Conservation (phyloP, 2,797 vertebrate genomes). For the Erpetoichthys calabaricus region DNA sequence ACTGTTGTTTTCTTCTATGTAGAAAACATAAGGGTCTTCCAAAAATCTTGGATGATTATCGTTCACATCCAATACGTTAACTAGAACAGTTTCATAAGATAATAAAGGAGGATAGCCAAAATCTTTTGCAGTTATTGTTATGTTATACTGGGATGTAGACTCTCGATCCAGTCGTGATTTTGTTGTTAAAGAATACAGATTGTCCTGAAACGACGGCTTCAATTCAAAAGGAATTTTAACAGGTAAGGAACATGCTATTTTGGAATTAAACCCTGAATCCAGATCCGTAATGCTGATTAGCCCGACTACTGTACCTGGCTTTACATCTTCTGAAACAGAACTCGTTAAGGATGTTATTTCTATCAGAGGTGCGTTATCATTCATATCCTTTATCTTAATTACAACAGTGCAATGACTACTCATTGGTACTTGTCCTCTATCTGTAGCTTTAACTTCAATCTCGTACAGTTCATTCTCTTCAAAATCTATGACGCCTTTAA, state of each 20-base stretch:
- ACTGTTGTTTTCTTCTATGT: no score
- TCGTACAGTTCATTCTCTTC: conserved; percentile 26
- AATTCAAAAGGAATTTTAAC: conserved; percentile 10
- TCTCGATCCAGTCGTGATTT: neutral
- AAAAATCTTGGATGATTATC: conserved; percentile 13
- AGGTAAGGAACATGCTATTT: conserved; percentile 20
- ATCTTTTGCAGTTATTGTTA: conserved; percentile 23
- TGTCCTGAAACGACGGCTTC: conserved; percentile 28
- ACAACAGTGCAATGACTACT: conserved; percentile 24
- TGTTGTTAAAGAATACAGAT: neutral
- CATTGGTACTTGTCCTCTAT: conserved; percentile 33
- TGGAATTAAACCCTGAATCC: conserved; percentile 30
- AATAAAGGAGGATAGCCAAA: neutral
- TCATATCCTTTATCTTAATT: conserved; percentile 37
- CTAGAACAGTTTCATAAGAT: conserved; percentile 9
- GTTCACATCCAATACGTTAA: conserved; percentile 11
- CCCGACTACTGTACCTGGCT: conserved; percentile 32
- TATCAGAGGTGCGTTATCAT: conserved; percentile 36
- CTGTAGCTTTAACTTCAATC: conserved; percentile 33
- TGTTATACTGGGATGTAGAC: conserved; percentile 15
- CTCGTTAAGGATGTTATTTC: neutral
- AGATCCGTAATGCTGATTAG: conserved; percentile 32
- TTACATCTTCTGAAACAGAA: neutral
- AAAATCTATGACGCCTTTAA: conserved; percentile 36
- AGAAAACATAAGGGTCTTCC: conserved; percentile 6